Base-by-base conservation (phyloP, 2,113 vertebrate species). In the Ginglymostoma cirratum region DNA sequence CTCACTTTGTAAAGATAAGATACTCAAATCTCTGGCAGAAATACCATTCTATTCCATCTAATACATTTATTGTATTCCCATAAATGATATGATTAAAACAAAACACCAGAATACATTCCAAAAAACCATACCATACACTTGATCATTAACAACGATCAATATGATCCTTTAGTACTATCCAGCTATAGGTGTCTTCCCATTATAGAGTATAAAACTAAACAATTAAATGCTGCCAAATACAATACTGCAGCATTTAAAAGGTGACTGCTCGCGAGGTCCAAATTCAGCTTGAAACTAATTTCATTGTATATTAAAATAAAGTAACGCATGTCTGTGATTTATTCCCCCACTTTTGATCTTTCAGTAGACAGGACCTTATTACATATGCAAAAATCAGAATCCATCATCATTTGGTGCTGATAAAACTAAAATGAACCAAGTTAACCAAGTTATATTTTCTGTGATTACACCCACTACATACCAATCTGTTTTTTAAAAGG, bases 321-420 rank as follows among this genome's bases (percentile, higher is more conserved):
- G 66, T 93, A 70, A 27, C 19, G 38, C 30, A 30, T 48, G 12
- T 52, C 69, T 45, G 52, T 21, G 24, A 52, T 95, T 52, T 95
- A 45, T 72, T 76, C 94, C 67, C 24, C 30, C 66, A 52, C 61
- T 95, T 42, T 72, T 95, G 69, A 95, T 76, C 94, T 95, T 52
- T 93, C 61, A 66, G n/a, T 5, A 92, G 55, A 66, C 21, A 21
- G 67, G 94, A 76, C 27, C 45, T 95, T 52, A 90, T 34, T 52
- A 34, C 27, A 70, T 42, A 95, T 66, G 61, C 93, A 72, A 72
- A 95, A 69, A 67, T 72, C 94, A 95, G n/a, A 94, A 95, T n/a
- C 30, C 15, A 45, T 52, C 61, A 95, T 14, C 2, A 76, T 76
- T 70, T 72, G 42, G 42, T 10, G 70, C 27, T 69, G 2, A 70